Evolutionary conservation across 2,113 vertebrate genomes (phyloP).

Genomic region (Mesoclemmys tuberculata): DNA sequence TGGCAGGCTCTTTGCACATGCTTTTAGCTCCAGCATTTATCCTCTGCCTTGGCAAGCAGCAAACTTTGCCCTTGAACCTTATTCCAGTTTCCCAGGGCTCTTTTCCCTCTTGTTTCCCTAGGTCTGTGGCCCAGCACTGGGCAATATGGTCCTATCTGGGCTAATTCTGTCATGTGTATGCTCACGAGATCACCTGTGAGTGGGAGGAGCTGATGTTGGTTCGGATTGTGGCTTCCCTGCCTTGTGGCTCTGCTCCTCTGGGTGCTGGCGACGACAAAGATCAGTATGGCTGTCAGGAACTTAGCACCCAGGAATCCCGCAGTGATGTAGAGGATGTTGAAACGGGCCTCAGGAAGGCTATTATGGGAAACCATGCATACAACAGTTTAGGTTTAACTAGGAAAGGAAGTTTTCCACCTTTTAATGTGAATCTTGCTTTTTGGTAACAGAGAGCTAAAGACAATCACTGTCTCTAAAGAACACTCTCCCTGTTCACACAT

Average conservation of each 20-base stretch:
- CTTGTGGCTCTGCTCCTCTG: neutral
- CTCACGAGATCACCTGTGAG: conserved; percentile 13
- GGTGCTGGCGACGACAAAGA: conserved; percentile 40
- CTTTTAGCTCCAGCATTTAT: fast-evolving
- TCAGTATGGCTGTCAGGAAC: conserved; percentile 43
- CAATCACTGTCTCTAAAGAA: neutral
- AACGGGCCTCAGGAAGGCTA: neutral
- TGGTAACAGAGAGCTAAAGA: neutral
- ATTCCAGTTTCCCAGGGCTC: neutral
- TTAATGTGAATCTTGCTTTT: neutral
- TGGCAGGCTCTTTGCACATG: fast-evolving
- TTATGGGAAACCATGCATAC: conserved; percentile 33
- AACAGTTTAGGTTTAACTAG: neutral
- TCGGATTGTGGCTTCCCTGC: neutral
- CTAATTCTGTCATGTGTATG: fast-evolving
- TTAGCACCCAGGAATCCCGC: conserved; percentile 71
- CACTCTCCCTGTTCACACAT: neutral
- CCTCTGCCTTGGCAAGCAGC: neutral
- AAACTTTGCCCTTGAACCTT: neutral
- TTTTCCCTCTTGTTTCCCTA: neutral
- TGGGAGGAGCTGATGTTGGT: conserved; percentile 24
- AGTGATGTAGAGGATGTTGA: conserved; percentile 42
- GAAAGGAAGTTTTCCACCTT: neutral
- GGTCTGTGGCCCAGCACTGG: neutral
- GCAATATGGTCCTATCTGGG: neutral